Percentiles rank a stretch among this genome's conserved stretches.
These are phyloP conservation scores for Bombus terrestris DNA, from an alignment of 1,140 invertebrate species.

Conservation along the genomic window DNA sequence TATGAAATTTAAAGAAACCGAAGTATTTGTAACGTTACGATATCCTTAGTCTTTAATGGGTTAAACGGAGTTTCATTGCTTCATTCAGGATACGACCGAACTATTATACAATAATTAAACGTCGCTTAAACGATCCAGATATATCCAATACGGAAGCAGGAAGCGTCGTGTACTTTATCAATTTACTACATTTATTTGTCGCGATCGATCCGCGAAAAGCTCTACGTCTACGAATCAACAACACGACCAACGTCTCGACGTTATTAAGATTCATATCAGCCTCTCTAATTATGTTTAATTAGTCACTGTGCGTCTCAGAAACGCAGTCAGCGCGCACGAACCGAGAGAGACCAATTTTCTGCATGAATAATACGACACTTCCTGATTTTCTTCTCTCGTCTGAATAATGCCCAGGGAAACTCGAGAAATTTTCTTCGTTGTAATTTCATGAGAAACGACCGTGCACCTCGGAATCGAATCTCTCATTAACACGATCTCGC, in stretches of 20 bases:
- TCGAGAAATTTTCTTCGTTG: constrained; percentile 25
- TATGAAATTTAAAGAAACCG: no score
- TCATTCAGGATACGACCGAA: no score
- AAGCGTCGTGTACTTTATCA: neutral
- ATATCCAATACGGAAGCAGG: neutral
- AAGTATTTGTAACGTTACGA: no score
- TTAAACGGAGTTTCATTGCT: no score
- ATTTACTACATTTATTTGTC: neutral
- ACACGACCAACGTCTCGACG: no score
- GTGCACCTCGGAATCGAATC: neutral
- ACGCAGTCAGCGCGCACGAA: neutral
- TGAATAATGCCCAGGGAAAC: constrained; percentile 4
- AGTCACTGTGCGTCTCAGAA: neutral
- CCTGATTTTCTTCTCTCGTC: constrained; percentile 29
- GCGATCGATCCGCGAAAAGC: neutral
- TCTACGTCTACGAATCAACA: neutral
- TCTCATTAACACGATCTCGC: constrained; percentile 11
- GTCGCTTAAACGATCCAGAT: neutral
- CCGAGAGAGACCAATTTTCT: neutral
- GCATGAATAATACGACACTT: neutral
- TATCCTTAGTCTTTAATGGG: no score
- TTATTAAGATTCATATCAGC: neutral
- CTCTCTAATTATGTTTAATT: constrained; percentile 15
- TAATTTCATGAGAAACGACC: constrained; percentile 10
- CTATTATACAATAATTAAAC: no score